phyloP scores from a whole-genome alignment of 2,113 vertebrate species.

The Coreoperca whiteheadi region DNA sequence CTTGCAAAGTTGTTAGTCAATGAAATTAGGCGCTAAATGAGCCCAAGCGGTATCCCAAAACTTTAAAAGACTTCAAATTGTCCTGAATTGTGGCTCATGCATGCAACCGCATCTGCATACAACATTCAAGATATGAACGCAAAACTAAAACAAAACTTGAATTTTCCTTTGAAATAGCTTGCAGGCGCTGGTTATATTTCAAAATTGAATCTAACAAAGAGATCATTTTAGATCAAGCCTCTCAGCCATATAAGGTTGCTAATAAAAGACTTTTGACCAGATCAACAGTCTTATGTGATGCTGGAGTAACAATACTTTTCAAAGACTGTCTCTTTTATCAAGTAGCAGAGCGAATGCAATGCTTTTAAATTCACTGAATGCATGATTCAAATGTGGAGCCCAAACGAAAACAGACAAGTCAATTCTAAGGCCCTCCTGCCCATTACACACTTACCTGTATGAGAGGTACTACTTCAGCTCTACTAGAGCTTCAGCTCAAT shows the following conservation, averaged over 20 bases:
- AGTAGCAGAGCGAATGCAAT: background rate
- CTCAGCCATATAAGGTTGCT: background rate
- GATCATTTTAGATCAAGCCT: background rate
- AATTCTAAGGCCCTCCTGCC: background rate
- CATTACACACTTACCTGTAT: conserved; percentile 66
- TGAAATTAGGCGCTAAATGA: background rate
- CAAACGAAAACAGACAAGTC: background rate
- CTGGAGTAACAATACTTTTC: background rate
- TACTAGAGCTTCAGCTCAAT: conserved; percentile 18
- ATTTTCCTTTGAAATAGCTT: background rate
- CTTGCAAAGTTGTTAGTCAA: background rate
- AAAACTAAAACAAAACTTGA: background rate
- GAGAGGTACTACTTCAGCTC: conserved; percentile 52
- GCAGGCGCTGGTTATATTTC: background rate
- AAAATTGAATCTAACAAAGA: background rate
- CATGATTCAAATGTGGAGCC: background rate
- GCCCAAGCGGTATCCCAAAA: background rate
- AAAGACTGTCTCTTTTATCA: background rate
- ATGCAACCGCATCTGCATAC: background rate
- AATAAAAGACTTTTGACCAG: background rate
- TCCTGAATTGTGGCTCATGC: background rate
- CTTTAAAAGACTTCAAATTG: background rate
- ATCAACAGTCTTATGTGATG: background rate
- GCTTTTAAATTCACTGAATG: conserved; percentile 1
- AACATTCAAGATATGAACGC: background rate